A percentile compares a stretch with the other conserved stretches of the same genome.
These are phyloP conservation scores for Cairina moschata DNA, from an alignment of 2,113 vertebrate genomes.

Conservation along the genomic window DNA sequence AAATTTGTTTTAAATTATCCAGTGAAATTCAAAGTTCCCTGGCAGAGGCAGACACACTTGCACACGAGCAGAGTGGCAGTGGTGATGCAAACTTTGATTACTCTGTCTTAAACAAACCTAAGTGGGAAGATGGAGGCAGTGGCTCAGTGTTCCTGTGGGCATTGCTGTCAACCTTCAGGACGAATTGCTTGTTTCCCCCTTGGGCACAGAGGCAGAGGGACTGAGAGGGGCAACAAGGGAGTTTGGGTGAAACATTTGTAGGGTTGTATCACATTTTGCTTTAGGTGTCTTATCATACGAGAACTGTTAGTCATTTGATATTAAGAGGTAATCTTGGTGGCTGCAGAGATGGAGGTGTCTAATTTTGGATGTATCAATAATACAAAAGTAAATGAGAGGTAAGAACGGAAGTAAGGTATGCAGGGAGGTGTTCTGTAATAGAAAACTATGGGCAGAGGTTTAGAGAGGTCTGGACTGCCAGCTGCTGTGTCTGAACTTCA, in stretches of 20 bases:
- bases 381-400: not conserved
- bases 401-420: not conserved
- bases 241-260: not conserved
- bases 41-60: not conserved
- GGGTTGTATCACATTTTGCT: not conserved
- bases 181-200: not conserved
- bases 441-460: not conserved
- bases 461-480: not conserved
- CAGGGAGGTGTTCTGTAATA: not conserved
- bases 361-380: not conserved
- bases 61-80: not conserved
- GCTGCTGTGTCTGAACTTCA: not conserved
- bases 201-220: not conserved
- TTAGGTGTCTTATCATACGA: not conserved
- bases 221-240: not conserved
- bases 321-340: not conserved
- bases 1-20: conserved; percentile 1
- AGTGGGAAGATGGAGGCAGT: not conserved
- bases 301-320: not conserved
- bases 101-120: not conserved
- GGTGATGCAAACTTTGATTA: not conserved
- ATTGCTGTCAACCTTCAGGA: not conserved
- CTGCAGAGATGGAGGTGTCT: not conserved
- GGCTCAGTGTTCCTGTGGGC: not conserved
- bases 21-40: not conserved